Percentiles rank a stretch among this genome's conserved stretches.
Evolutionary conservation across 2,113 vertebrate species (phyloP).

Genomic region (Vireo altiloquus): DNA sequence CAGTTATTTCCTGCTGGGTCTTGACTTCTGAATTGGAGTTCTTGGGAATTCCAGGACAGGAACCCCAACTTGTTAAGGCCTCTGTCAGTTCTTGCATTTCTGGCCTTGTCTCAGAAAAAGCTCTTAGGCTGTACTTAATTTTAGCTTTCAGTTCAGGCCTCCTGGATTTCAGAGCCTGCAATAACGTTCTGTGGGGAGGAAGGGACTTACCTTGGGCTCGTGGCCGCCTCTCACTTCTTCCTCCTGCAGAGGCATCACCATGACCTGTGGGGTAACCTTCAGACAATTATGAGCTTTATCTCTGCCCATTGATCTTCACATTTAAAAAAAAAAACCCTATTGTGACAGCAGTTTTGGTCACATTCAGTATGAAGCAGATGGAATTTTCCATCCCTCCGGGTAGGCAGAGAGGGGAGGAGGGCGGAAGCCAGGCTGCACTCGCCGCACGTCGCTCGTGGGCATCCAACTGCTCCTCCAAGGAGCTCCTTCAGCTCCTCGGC

Average conservation of each 20-base stretch:
- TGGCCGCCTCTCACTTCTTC: background rate
- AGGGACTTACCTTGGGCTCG: background rate
- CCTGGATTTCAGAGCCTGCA: background rate
- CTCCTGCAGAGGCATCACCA: background rate
- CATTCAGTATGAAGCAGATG: slow-evolving; percentile 16
- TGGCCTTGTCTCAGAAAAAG: background rate
- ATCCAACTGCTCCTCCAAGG: background rate
- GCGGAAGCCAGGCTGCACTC: background rate
- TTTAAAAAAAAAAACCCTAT: background rate
- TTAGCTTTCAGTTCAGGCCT: background rate
- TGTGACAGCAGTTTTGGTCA: slow-evolving; percentile 19
- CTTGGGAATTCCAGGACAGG: background rate
- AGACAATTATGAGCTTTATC: slow-evolving; percentile 36
- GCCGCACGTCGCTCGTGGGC: rapidly evolving
- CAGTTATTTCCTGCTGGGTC: background rate
- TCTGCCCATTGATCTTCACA: background rate
- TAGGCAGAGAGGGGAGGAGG: background rate
- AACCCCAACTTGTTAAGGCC: background rate
- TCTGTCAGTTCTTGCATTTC: background rate
- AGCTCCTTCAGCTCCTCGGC: background rate
- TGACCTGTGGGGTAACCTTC: background rate
- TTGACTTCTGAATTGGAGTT: background rate
- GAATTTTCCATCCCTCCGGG: slow-evolving; percentile 57
- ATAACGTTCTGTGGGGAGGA: background rate
- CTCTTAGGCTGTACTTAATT: background rate